Conservation (phyloP, 2,113 vertebrate genomes). For the Donacobius atricapilla region DNA sequence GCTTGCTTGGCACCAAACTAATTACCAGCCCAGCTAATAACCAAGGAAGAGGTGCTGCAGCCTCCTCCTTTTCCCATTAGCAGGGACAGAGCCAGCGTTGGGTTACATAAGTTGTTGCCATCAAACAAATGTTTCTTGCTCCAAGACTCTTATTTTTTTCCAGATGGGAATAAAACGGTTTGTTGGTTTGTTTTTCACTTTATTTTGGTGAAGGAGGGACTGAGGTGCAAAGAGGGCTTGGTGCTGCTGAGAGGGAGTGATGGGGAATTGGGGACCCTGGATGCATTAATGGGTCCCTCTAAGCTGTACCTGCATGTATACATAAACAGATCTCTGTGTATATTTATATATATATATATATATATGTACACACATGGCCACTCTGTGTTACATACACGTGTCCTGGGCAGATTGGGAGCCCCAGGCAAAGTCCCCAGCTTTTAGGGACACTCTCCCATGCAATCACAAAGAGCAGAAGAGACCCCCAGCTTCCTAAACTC, state of each 20-base stretch:
- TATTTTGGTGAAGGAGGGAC: background rate
- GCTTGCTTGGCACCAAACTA: background rate
- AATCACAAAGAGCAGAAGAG: background rate
- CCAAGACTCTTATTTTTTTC: background rate
- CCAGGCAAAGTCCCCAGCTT: background rate
- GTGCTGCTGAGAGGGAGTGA: background rate
- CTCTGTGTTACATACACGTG: background rate
- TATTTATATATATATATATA: accelerated
- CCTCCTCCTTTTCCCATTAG: accelerated
- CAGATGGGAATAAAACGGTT: background rate
- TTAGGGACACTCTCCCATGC: background rate
- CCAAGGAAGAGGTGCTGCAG: background rate
- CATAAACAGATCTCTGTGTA: background rate
- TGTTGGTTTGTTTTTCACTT: background rate
- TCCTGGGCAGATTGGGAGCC: background rate
- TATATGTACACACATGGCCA: background rate
- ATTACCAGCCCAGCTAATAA: background rate
- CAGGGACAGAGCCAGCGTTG: accelerated
- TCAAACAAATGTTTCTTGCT: background rate
- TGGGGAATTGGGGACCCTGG: background rate
- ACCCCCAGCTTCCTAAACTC: too few species aligned
- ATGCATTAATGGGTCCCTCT: accelerated
- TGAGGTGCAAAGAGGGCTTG: background rate
- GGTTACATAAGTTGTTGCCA: background rate
- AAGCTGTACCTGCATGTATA: accelerated